A percentile compares a stretch with the other conserved stretches of the same genome.
These are phyloP conservation scores for Acleris holmiana DNA, from an alignment of 2,888 invertebrate genomes.

Conservation along the genomic window DNA sequence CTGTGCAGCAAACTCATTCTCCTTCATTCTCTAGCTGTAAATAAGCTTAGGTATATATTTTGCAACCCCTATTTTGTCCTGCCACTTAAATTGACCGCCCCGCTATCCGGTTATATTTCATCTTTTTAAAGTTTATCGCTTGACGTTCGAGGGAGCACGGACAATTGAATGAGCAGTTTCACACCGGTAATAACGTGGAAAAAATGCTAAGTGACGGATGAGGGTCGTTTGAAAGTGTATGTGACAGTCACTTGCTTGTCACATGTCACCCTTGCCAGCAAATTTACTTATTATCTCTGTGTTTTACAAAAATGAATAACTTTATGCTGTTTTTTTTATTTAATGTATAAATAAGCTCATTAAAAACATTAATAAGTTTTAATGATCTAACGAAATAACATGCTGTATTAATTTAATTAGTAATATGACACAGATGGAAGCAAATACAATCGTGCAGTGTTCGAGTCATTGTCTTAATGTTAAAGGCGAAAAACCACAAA, in stretches of 20 bases:
- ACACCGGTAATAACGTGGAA: slow-evolving; percentile 27
- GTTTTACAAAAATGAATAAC: too few species aligned
- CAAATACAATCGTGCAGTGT: too few species aligned
- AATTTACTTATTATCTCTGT: background rate
- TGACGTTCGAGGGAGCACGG: slow-evolving; percentile 61
- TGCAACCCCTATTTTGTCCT: slow-evolving; percentile 46
- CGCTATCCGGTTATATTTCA: slow-evolving; percentile 66
- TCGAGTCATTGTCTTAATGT: too few species aligned
- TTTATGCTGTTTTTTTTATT: too few species aligned
- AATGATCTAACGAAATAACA: too few species aligned
- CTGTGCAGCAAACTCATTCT: too few species aligned
- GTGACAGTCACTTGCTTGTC: slow-evolving; percentile 4
- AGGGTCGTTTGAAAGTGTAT: slow-evolving; percentile 2
- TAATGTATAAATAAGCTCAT: too few species aligned
- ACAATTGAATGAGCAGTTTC: slow-evolving; percentile 57
- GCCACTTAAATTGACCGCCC: slow-evolving; percentile 59
- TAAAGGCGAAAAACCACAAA: too few species aligned
- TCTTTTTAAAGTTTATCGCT: slow-evolving; percentile 75
- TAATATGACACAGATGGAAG: too few species aligned
- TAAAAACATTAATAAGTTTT: too few species aligned
- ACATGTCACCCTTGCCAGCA: background rate
- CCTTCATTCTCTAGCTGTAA: slow-evolving; percentile 31
- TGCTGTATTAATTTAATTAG: too few species aligned
- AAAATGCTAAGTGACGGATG: slow-evolving; percentile 28
- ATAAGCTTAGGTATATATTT: slow-evolving; percentile 44